Percentiles rank a stretch among this genome's conserved stretches.
These are phyloP conservation scores for Gobio gobio DNA, from an alignment of 2,113 vertebrate genomes.

Conservation along the genomic window DNA sequence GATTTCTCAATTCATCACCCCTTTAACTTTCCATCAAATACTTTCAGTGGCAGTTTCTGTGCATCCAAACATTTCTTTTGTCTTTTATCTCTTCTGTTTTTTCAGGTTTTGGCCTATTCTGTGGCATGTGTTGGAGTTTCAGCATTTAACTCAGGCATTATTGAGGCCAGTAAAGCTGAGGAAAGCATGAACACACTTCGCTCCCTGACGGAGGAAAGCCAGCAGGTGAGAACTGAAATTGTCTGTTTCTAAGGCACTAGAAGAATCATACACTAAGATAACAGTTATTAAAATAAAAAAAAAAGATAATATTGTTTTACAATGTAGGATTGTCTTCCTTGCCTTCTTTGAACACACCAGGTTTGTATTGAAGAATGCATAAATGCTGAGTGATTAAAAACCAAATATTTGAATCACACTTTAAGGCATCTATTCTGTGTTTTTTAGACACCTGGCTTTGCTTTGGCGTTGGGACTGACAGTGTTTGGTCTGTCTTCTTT, in stretches of 20 bases:
- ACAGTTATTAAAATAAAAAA: background rate
- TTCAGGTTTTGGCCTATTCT: slow-evolving; percentile 88
- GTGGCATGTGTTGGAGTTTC: slow-evolving; percentile 85
- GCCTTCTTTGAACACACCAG: background rate
- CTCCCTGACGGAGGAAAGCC: slow-evolving; percentile 85
- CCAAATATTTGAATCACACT: background rate
- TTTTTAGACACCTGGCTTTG: slow-evolving; percentile 87
- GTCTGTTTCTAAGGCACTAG: background rate
- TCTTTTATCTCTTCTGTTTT: background rate
- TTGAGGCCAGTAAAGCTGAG: slow-evolving; percentile 84
- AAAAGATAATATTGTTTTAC: no score
- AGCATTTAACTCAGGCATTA: slow-evolving; percentile 83
- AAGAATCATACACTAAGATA: background rate
- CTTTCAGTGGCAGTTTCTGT: background rate
- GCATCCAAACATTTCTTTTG: background rate
- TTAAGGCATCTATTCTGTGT: slow-evolving; percentile 32
- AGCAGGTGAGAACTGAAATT: slow-evolving; percentile 80
- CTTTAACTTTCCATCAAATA: background rate
- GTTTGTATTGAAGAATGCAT: background rate
- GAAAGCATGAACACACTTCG: slow-evolving; percentile 83
- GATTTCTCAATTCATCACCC: no score
- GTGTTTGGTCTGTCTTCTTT: slow-evolving; percentile 86
- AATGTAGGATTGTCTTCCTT: no score
- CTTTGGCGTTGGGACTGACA: slow-evolving; percentile 86
- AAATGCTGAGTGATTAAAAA: background rate